Conservation (phyloP, 2,888 invertebrate genomes). For the Mythimna ferrago region DNA sequence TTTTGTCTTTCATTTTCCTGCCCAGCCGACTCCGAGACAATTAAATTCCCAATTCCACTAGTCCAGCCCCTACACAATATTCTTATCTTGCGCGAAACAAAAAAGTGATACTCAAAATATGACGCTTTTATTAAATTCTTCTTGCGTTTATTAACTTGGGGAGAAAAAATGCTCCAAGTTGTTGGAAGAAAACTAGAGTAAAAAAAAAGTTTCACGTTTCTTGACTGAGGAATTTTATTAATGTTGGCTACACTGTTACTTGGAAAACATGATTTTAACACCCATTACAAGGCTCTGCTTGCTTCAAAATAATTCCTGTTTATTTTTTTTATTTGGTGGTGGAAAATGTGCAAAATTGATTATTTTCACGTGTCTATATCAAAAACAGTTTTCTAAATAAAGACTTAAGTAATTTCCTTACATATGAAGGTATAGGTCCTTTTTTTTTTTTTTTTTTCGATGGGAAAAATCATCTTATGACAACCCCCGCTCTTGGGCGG, state of each 20-base stretch:
- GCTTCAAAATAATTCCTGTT: constrained; percentile 54
- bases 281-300: constrained; percentile 67
- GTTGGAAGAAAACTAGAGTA: constrained; percentile 75
- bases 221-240: constrained; percentile 86
- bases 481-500: too few species aligned
- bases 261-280: constrained; percentile 78
- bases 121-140: constrained; percentile 89
- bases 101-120: constrained; percentile 78
- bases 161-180: constrained; percentile 80
- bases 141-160: constrained; percentile 83
- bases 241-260: constrained; percentile 80
- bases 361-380: neutral
- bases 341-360: constrained; percentile 14
- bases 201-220: constrained; percentile 83
- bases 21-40: constrained; percentile 47
- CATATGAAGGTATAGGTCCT: too few species aligned
- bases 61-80: constrained; percentile 59
- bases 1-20: constrained; percentile 40
- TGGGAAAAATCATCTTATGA: too few species aligned
- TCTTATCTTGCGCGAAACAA: constrained; percentile 67
- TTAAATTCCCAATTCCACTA: constrained; percentile 61
- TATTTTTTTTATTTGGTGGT: constrained; percentile 48
- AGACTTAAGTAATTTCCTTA: too few species aligned
- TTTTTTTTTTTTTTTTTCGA: too few species aligned
- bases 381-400: neutral